A percentile compares a stretch with the other conserved stretches of the same genome.
Conservation (phyloP, 2,113 vertebrate species). For the Tor tambroides region DNA sequence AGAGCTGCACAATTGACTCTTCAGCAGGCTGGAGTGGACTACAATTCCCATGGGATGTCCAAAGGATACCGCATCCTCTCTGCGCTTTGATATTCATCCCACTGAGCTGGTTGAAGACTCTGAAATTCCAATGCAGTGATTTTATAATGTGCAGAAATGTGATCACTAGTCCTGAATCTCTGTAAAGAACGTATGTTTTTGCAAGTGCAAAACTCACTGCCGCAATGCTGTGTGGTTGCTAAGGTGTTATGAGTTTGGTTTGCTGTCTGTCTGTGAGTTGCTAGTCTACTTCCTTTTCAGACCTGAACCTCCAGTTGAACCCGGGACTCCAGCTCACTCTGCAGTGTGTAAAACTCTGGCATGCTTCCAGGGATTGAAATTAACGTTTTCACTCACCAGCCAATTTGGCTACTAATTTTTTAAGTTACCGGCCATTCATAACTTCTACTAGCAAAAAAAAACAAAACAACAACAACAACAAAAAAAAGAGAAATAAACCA, state of each 20-base stretch:
- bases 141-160: background rate
- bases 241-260: background rate
- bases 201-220: background rate
- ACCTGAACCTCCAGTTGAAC: conserved; percentile 38
- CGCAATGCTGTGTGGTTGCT: background rate
- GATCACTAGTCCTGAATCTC: background rate
- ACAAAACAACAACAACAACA: no score
- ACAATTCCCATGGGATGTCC: background rate
- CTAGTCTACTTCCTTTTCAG: conserved; percentile 16
- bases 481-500: no score
- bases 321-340: background rate
- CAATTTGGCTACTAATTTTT: no score
- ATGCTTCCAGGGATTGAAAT: no score
- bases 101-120: background rate
- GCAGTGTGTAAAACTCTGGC: background rate
- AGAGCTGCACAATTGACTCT: conserved; percentile 23
- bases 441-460: no score
- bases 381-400: no score
- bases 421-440: no score
- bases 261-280: background rate
- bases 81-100: background rate
- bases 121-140: background rate
- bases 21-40: conserved; percentile 1
- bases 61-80: background rate
- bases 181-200: background rate